Conservation (phyloP, 2,113 vertebrate genomes). For the Egretta garzetta region DNA sequence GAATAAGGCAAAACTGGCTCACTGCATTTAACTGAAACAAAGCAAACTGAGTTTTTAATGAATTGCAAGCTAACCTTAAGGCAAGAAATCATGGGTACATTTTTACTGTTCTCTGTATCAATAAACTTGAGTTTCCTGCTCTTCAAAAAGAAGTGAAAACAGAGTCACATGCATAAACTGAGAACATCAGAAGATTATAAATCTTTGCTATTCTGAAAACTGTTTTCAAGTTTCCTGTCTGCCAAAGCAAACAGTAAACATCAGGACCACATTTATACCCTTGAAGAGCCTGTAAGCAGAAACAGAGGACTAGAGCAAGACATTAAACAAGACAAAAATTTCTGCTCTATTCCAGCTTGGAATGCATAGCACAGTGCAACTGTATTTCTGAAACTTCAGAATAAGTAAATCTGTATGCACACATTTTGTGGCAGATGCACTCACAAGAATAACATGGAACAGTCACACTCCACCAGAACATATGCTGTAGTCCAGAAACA, state of each 20-base stretch:
- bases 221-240: background rate
- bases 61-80: background rate
- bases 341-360: background rate
- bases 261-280: background rate
- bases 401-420: rapidly evolving
- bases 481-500: background rate
- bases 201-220: background rate
- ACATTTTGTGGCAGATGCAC: background rate
- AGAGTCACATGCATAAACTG: background rate
- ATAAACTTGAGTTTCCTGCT: background rate
- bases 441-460: background rate
- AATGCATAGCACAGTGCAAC: background rate
- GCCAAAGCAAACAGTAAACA: background rate
- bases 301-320: background rate
- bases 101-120: background rate
- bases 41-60: background rate
- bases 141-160: background rate
- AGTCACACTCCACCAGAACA: background rate
- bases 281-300: background rate
- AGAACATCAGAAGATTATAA: background rate
- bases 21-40: background rate
- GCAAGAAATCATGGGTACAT: background rate
- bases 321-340: background rate
- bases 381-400: background rate
- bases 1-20: background rate